These are phyloP conservation scores for Rhynchomys soricoides DNA, from an alignment of 2,113 vertebrate species.

Conservation along the genomic window DNA sequence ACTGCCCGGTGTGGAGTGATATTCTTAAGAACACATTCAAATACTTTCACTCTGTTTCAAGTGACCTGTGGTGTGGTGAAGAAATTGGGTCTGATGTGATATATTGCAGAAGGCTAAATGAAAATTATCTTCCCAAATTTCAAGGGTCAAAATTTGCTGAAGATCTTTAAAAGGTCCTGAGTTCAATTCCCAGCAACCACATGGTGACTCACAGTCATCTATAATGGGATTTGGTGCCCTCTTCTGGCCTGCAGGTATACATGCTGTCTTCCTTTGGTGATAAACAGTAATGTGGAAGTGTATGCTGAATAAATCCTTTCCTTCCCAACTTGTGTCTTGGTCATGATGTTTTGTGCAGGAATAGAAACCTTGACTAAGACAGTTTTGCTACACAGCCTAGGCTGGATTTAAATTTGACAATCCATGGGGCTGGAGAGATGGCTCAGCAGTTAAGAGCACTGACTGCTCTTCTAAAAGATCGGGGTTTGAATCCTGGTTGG, in stretches of 20 bases:
- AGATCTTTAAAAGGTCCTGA: no score
- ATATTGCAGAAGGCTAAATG: not conserved
- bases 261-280: no score
- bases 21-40: conserved; percentile 9
- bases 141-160: not conserved
- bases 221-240: no score
- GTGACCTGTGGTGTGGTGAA: not conserved
- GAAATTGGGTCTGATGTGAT: not conserved
- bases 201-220: no score
- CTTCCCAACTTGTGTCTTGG: no score
- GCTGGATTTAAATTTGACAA: not conserved
- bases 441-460: not conserved
- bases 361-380: no score
- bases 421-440: not conserved
- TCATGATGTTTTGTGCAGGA: no score
- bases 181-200: no score
- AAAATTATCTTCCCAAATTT: not conserved
- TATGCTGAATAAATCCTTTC: no score
- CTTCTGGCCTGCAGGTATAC: no score
- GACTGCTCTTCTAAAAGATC: not conserved
- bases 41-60: not conserved
- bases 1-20: not conserved
- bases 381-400: not conserved
- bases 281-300: no score
- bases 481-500: not conserved